phyloP scores from a whole-genome alignment of 2,113 vertebrate species.

The Psittacus erithacus region DNA sequence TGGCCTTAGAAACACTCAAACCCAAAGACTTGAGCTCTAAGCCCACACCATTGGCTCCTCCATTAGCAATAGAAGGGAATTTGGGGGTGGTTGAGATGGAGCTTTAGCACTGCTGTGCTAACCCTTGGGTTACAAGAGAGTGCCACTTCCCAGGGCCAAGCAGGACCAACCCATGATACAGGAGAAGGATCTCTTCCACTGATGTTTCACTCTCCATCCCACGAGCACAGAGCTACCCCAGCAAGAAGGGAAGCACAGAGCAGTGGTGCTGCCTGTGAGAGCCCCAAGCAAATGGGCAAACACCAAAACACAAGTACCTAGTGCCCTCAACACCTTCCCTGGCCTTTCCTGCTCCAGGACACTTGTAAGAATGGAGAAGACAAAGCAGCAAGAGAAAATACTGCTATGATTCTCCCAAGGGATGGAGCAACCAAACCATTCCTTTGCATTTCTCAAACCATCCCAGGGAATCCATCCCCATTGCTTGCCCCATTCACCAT shows the following conservation, averaged over 20 bases:
- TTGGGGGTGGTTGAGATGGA: not conserved
- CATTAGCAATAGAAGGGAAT: accelerated
- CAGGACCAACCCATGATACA: accelerated
- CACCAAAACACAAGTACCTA: not conserved
- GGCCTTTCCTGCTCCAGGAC: not conserved
- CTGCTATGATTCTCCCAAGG: accelerated
- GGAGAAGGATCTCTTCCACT: not conserved
- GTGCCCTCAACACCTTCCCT: accelerated
- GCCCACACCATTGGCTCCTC: not conserved
- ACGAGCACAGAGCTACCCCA: not conserved
- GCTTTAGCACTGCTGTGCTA: not conserved
- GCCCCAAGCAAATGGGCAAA: not conserved
- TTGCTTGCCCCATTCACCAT: not conserved
- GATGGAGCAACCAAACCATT: not conserved
- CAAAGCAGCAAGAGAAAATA: not conserved
- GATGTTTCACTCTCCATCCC: accelerated
- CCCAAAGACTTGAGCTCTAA: not conserved
- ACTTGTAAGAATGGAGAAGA: accelerated
- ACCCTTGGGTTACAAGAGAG: not conserved
- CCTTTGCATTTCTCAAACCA: not conserved
- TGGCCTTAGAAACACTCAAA: not conserved
- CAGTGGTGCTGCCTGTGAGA: accelerated
- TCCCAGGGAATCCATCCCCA: accelerated
- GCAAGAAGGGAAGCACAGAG: not conserved
- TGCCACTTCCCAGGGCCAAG: accelerated